Evolutionary conservation across 2,888 invertebrate genomes (phyloP), one percentile per base, ranked within the genome.

Genomic region (Tiliacea citrago): DNA sequence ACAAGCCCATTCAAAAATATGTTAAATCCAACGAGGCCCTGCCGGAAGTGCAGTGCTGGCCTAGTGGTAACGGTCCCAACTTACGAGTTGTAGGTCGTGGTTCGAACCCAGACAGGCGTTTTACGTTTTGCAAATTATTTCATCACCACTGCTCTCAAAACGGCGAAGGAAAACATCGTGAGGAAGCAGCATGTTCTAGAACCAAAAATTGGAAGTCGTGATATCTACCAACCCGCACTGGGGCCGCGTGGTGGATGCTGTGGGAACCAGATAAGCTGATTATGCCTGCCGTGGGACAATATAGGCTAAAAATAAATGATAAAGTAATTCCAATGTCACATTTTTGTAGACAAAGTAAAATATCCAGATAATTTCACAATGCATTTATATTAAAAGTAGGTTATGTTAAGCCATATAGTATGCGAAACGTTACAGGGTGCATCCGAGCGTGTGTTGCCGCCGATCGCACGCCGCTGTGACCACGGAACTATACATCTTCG

Each of bases 401-500:
- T 69, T 75, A 84, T 77, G 65, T 61, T 61, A 53, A 55, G 62
- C 62, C 53, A 75, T 81, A 65, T 72, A 42, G 66, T 80, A 49
- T 67, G 63, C 70, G 75, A 76, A n/a, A n/a, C n/a, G 86, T 77
- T 79, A 83, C 75, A 42, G 76, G 75, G 74, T 74, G 84, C 88
- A 89, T 75, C 83, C 78, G 47, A 81, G 75, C 88, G 81, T 86
- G 75, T 68, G 49, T 73, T 35, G 73, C 63, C 78, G 77, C 73
- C 82, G 79, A 87, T 88, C 83, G 83, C 88, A 90, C 88, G 89
- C 82, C 71, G 35, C 73, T 68, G 45, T 82, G 76, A 63, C 65
- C 81, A 78, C 82, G 58, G 55, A 57, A 45, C 74, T 49, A 80
- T 69, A 65, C 60, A 77, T 67, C 72, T 76, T 68, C 69, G 21